Base-by-base conservation (phyloP, 2,113 vertebrate species). In the Felis catus region DNA sequence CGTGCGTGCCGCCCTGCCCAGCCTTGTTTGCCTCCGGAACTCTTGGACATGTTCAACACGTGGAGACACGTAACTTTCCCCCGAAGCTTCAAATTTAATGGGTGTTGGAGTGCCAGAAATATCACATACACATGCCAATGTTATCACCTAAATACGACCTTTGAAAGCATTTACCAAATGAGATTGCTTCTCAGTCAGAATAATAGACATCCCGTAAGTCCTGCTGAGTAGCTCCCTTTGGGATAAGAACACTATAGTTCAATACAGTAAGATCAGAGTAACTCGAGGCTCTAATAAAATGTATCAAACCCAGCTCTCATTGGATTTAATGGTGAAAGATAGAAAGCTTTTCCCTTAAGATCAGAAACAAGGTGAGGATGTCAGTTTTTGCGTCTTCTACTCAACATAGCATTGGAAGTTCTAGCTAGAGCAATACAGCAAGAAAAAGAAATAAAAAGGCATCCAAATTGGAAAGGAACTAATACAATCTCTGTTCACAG, bases 161-260 rank as follows among this genome's bases (percentile, higher is more conserved):
- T 71, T 70, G 48, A 58, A 86, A 96, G 74, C n/a, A 76, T 94
- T n/a, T 97, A 41, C 29, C 71, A 58, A 70, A 31, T 29, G 63
- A 65, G 63, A 78, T 27, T 39, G 19, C 8, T 65, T 71, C 68
- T 41, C 41, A 21, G n/a, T 25, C 92, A 83, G 51, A 76, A 90
- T 70, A 90, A 87, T 7, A 8, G 7, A 27, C 21, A 10, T 11
- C 27, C 31, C 23, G 4, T 29, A 36, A 68, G 36, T 55, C 39
- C 36, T 19, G 18, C 2, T 5, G 14, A 63, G 3, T 2, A 51
- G 63, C 29, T 82, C 51, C 65, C 41, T n/a, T n/a, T 23, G 25
- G 31, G 21, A 86, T 16, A 53, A 39, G 73, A 3, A 73, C 84
- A 79, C 63, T 61, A 73, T 1, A 55, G 61, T 33, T 36, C 58